Base-by-base conservation (phyloP, 2,888 invertebrate genomes). In the Cordylochernes scorpioides region DNA sequence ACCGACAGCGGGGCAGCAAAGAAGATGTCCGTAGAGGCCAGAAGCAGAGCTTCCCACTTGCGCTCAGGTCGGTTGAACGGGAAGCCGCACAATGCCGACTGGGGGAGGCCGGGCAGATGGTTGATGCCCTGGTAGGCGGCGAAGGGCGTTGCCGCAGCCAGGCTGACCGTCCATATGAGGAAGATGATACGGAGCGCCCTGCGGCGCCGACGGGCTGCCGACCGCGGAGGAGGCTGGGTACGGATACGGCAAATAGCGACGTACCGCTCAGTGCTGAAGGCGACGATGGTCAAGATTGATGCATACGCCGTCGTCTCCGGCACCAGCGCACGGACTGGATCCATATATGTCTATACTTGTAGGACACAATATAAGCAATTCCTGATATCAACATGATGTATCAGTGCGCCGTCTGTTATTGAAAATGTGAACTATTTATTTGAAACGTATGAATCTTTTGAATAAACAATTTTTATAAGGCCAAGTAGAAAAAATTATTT, bases 301-400 rank as follows among this genome's bases (percentile, higher is more conserved):
- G 57, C 57, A 34, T 56, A 56, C 24, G 55, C 51, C 5, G 55
- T 56, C 32, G 52, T 50, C 43, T 58, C 58, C 3, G 54, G 51
- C 12, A 57, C 43, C 28, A 55, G 49, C 4, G 52, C 51, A n/a
- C n/a, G n/a, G n/a, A n/a, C n/a, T n/a, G n/a, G n/a, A n/a, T n/a
- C n/a, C n/a, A n/a, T n/a, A n/a, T n/a, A n/a, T n/a, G n/a, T n/a
- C n/a, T n/a, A n/a, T n/a, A n/a, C n/a, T n/a, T n/a, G n/a, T n/a
- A n/a, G n/a, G n/a, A n/a, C n/a, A n/a, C n/a, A n/a, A n/a, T n/a
- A n/a, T n/a, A n/a, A n/a, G n/a, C n/a, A n/a, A n/a, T n/a, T n/a
- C n/a, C n/a, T n/a, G n/a, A n/a, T n/a, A n/a, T n/a, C n/a, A n/a
- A n/a, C n/a, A n/a, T n/a, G n/a, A n/a, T n/a, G n/a, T n/a, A n/a